Conservation (phyloP, 2,797 vertebrate species). For the Buphagus erythrorhynchus region DNA sequence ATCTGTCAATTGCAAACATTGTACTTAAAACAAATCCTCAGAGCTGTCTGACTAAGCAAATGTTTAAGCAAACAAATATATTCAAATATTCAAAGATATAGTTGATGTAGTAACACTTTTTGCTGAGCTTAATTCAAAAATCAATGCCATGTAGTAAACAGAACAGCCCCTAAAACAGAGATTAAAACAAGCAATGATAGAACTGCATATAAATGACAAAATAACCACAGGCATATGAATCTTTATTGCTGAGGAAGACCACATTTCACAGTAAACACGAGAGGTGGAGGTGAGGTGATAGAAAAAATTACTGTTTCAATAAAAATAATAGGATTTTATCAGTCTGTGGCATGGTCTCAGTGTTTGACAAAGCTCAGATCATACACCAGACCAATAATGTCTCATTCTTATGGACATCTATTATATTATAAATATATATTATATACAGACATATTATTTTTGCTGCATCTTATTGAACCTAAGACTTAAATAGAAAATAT, state of each 20-base stretch:
- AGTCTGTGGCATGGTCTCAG: not conserved
- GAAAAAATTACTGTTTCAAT: not conserved
- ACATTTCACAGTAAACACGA: constrained; percentile 15
- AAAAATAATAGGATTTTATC: not conserved
- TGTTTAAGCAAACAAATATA: constrained; percentile 65
- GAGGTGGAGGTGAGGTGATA: not conserved
- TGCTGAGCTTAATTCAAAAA: constrained; percentile 64
- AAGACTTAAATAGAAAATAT: not conserved
- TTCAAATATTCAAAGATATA: constrained; percentile 71
- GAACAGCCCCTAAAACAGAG: constrained; percentile 47
- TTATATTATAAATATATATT: not conserved
- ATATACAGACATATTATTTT: not conserved
- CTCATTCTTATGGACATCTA: not conserved
- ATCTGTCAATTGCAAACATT: constrained; percentile 16
- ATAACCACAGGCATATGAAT: constrained; percentile 52
- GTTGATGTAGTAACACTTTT: constrained; percentile 51
- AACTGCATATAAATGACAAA: constrained; percentile 72
- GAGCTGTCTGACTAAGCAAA: constrained; percentile 49
- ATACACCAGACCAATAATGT: not conserved
- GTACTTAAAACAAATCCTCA: constrained; percentile 36
- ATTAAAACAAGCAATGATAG: constrained; percentile 36
- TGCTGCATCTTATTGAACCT: not conserved
- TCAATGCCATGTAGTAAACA: constrained; percentile 42
- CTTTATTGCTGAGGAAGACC: constrained; percentile 7
- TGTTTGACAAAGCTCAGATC: not conserved